Conservation (phyloP, 2,797 vertebrate genomes). For the Premnoplex brunnescens region DNA sequence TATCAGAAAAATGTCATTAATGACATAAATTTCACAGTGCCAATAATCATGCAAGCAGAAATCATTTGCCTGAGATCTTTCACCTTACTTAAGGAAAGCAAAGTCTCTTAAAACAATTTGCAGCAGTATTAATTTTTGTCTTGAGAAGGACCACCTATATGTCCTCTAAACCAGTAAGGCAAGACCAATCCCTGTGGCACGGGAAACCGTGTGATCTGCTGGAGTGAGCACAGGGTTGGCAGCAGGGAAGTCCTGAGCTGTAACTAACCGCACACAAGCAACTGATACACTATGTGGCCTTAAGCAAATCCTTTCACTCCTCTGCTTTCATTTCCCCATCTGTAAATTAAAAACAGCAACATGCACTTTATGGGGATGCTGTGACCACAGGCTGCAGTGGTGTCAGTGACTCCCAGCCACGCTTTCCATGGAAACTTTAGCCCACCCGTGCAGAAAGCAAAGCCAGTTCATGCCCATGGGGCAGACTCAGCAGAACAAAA, state of each 20-base stretch:
- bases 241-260: background rate
- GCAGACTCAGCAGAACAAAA: background rate
- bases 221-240: rapidly evolving
- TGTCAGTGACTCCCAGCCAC: background rate
- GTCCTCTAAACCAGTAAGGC: background rate
- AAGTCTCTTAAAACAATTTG: background rate
- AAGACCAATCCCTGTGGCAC: background rate
- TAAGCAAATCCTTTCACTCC: background rate
- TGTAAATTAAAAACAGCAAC: background rate
- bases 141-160: background rate
- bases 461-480: background rate
- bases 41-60: background rate
- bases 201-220: background rate
- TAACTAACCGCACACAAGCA: background rate
- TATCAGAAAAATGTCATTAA: background rate
- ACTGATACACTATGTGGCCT: background rate
- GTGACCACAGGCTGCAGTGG: background rate
- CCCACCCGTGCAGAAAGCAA: background rate
- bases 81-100: background rate
- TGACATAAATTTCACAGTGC: background rate
- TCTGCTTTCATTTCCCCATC: background rate
- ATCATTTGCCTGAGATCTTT: background rate
- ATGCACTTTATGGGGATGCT: background rate
- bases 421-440: background rate
- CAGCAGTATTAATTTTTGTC: background rate